Conservation (phyloP, 1,140 invertebrate species). For the Venustaconcha ellipsiformis region DNA sequence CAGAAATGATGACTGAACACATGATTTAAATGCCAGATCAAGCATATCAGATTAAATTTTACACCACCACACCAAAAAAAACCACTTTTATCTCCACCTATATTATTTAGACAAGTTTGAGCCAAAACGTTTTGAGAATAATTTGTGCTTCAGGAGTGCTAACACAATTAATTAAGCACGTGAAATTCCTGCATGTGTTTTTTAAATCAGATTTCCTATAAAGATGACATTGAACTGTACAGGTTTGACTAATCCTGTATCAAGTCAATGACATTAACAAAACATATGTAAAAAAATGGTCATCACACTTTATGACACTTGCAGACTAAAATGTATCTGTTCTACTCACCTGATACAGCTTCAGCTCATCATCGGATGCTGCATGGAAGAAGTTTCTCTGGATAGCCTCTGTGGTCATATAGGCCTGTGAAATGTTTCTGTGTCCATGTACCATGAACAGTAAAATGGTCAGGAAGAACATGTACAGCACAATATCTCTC, state of each 20-base stretch:
- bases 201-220: too few species aligned
- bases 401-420: conserved; percentile 19
- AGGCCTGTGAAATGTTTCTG: conserved; percentile 27
- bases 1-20: too few species aligned
- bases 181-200: too few species aligned
- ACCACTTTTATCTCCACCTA: too few species aligned
- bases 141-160: too few species aligned
- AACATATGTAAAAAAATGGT: not conserved
- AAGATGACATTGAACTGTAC: too few species aligned
- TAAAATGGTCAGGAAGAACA: conserved; percentile 34
- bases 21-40: too few species aligned
- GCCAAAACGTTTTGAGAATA: too few species aligned
- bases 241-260: not conserved
- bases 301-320: not conserved
- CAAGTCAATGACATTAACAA: not conserved
- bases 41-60: too few species aligned
- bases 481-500: conserved; percentile 39
- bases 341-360: conserved; percentile 20
- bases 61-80: too few species aligned
- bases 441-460: conserved; percentile 41
- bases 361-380: conserved; percentile 13
- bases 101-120: too few species aligned
- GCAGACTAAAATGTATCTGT: not conserved
- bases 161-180: too few species aligned
- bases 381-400: conserved; percentile 40